These are phyloP conservation scores for Hypsopygia costalis DNA, from an alignment of 2,888 invertebrate species.

Conservation along the genomic window DNA sequence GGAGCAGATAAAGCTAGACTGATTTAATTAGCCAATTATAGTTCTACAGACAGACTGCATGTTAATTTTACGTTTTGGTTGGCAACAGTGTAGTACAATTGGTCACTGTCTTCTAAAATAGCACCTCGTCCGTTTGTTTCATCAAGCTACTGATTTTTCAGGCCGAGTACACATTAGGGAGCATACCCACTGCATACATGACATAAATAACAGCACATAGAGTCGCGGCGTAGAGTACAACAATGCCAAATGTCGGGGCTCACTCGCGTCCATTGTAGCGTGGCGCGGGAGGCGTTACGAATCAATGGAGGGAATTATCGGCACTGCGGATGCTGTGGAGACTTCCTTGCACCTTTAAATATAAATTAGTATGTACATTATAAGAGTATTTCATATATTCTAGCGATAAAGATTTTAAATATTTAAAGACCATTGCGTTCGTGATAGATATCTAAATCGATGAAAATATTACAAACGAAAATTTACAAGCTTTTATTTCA, in stretches of 20 bases:
- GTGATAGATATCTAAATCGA: too few relatives aligned
- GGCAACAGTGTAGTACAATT: background rate
- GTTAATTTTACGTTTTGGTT: background rate
- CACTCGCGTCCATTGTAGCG: conserved; percentile 78
- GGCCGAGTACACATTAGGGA: conserved; percentile 9
- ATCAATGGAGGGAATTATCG: conserved; percentile 81
- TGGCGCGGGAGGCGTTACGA: conserved; percentile 80
- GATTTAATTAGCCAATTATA: background rate
- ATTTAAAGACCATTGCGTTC: too few relatives aligned
- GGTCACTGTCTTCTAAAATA: background rate
- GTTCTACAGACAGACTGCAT: background rate
- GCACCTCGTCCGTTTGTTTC: background rate
- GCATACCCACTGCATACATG: conserved; percentile 31
- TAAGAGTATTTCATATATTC: too few relatives aligned
- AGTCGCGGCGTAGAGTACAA: conserved; percentile 63
- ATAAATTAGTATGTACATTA: conserved; percentile 17
- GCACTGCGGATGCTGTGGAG: conserved; percentile 50
- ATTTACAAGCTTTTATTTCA: too few relatives aligned
- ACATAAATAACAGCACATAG: conserved; percentile 70
- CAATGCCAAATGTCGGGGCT: conserved; percentile 77
- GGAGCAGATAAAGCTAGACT: too few relatives aligned
- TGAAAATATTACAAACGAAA: too few relatives aligned
- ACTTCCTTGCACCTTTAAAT: conserved; percentile 5
- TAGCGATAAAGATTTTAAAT: too few relatives aligned
- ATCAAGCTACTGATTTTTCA: background rate